Percentiles rank a stretch among this genome's conserved stretches.
phyloP scores from a whole-genome alignment of 2,113 vertebrate species.

The Chelonoidis abingdonii region DNA sequence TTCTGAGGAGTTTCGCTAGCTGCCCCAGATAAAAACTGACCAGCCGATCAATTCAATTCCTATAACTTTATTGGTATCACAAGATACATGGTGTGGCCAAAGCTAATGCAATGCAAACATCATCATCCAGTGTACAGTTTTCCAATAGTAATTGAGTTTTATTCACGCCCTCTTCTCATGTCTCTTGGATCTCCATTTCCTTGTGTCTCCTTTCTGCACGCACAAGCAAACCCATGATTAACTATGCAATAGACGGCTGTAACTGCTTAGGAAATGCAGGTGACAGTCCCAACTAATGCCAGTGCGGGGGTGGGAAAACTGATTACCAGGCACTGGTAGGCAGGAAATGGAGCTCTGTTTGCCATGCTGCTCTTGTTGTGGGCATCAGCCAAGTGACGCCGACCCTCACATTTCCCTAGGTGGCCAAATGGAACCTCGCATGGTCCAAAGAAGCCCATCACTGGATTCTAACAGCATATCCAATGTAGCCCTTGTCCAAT shows the following conservation, averaged over 20 bases:
- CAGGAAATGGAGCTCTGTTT: not conserved
- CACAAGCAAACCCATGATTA: not conserved
- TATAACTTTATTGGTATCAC: fast-evolving
- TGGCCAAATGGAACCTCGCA: not conserved
- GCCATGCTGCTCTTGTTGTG: not conserved
- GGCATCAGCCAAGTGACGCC: not conserved
- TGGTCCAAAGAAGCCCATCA: not conserved
- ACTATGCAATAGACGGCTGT: not conserved
- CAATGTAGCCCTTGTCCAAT: not conserved
- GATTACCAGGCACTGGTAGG: not conserved
- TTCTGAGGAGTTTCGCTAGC: not conserved
- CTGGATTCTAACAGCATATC: not conserved
- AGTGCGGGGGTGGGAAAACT: not conserved
- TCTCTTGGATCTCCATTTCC: not conserved
- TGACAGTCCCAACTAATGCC: not conserved
- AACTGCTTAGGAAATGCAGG: not conserved
- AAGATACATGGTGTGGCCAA: not conserved
- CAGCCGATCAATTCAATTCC: not conserved
- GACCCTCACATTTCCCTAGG: not conserved
- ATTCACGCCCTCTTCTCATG: not conserved
- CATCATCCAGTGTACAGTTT: not conserved
- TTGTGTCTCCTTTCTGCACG: not conserved
- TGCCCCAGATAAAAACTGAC: not conserved
- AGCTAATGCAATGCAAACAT: not conserved
- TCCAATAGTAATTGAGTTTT: not conserved